Conservation (phyloP, 1,140 invertebrate genomes). For the Cherax quadricarinatus region DNA sequence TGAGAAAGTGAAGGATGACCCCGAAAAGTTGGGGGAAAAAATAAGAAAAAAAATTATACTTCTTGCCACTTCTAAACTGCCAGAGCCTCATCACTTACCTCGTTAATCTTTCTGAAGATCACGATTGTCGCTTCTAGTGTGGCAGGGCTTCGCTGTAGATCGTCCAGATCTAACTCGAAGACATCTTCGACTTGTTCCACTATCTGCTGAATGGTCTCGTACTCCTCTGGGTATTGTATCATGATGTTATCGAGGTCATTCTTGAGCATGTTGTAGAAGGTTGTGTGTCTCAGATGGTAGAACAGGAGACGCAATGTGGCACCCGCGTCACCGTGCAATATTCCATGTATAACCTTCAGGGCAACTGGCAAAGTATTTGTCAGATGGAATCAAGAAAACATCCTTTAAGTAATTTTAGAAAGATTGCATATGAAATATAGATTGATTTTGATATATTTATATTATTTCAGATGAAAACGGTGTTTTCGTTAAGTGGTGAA, state of each 20-base stretch:
- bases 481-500: no score
- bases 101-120: not conserved
- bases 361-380: not conserved
- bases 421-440: no score
- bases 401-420: no score
- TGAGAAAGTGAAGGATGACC: no score
- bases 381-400: no score
- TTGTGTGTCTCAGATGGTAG: not conserved
- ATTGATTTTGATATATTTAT: no score
- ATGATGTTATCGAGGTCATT: not conserved
- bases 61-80: no score
- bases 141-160: no score
- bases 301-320: slow-evolving; percentile 1
- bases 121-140: not conserved
- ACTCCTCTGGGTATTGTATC: not conserved
- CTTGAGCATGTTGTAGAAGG: not conserved
- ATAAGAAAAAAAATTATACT: no score
- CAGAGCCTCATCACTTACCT: not conserved
- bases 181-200: not conserved
- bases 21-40: no score
- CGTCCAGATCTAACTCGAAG: not conserved
- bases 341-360: not conserved
- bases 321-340: not conserved
- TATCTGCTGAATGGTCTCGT: slow-evolving; percentile 1
- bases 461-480: no score